A percentile compares a stretch with the other conserved stretches of the same genome.
Conservation (phyloP, 2,797 vertebrate species). For the Arvicola amphibius region DNA sequence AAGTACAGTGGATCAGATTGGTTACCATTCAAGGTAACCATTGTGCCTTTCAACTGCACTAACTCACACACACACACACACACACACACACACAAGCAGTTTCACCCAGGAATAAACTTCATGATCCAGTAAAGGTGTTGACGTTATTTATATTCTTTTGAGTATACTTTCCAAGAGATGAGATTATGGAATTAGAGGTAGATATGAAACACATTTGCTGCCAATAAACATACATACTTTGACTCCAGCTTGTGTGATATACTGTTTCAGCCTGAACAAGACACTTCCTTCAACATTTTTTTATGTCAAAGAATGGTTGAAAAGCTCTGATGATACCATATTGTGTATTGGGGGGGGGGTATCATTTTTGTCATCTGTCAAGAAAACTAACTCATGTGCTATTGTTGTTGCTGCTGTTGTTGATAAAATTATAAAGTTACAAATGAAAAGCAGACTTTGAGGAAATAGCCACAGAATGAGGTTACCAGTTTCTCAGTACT, state of each 20-base stretch:
- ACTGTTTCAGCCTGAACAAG: not conserved
- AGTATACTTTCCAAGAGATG: not conserved
- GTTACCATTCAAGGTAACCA: no score
- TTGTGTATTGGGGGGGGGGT: not conserved
- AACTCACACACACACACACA: no score
- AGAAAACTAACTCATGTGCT: slow-evolving; percentile 12
- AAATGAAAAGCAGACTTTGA: slow-evolving; percentile 35
- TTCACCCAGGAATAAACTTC: not conserved
- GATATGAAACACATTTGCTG: not conserved
- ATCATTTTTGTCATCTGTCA: not conserved
- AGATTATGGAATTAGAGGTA: not conserved
- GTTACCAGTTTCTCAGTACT: not conserved
- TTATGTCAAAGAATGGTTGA: not conserved
- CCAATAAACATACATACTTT: not conserved
- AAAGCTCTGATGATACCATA: not conserved
- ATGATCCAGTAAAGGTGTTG: not conserved
- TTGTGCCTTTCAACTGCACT: not conserved
- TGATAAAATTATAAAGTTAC: slow-evolving; percentile 36
- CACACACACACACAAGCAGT: no score
- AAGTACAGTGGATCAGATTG: not conserved
- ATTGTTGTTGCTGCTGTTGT: not conserved
- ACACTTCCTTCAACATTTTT: not conserved
- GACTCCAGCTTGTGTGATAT: not conserved
- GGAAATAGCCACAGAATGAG: not conserved
- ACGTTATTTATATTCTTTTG: not conserved